phyloP scores from a whole-genome alignment of 2,888 invertebrate species.

The Cephus pulcher region DNA sequence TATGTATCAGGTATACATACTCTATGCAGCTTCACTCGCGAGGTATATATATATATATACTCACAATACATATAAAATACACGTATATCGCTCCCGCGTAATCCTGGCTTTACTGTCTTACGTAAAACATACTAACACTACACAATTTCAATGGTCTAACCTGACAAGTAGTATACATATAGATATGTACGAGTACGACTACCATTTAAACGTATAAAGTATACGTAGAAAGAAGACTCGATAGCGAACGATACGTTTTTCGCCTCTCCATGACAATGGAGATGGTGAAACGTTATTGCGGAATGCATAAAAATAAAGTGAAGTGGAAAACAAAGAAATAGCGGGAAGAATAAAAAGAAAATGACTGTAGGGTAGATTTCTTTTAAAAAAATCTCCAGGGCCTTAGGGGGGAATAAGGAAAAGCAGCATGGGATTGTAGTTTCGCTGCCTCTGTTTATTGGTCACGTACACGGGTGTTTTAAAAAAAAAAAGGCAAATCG shows the following conservation, averaged over 20 bases:
- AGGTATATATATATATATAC: slow-evolving; percentile 4
- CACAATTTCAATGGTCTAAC: background rate
- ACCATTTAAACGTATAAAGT: background rate
- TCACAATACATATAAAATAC: background rate
- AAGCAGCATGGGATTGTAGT: background rate
- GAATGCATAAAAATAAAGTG: background rate
- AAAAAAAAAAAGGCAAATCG: background rate
- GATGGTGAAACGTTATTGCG: background rate
- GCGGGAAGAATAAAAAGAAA: background rate
- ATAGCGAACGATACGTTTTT: background rate
- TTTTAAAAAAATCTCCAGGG: background rate
- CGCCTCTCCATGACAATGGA: background rate
- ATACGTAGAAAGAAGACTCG: background rate
- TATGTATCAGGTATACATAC: background rate
- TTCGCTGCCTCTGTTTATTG: background rate
- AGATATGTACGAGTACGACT: background rate
- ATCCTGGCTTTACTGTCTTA: slow-evolving; percentile 45
- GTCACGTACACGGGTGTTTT: background rate
- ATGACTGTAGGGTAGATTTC: background rate
- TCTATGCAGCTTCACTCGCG: background rate
- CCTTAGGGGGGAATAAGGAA: background rate
- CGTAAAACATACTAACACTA: slow-evolving; percentile 23
- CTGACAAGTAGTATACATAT: background rate
- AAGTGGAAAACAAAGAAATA: background rate
- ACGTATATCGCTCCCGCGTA: slow-evolving; percentile 24